phyloP scores from a whole-genome alignment of 2,888 invertebrate genomes.

The Muscina levida region DNA sequence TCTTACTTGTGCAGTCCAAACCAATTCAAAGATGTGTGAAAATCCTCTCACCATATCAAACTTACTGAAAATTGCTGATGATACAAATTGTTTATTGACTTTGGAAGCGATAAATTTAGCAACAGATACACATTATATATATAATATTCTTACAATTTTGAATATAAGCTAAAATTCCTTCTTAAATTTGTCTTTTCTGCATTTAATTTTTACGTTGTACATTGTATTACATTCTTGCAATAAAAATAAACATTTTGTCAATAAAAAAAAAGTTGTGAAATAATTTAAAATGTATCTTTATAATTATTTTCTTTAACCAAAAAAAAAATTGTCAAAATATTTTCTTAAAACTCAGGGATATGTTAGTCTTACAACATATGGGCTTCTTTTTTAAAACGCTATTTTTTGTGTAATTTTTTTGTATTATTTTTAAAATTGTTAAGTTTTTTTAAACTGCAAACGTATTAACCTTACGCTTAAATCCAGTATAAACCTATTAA shows the following conservation, averaged over 20 bases:
- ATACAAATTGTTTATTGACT: too few relatives aligned
- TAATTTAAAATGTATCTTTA: constrained; percentile 51
- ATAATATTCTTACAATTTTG: too few relatives aligned
- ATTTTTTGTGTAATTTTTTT: constrained; percentile 9
- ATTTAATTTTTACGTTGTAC: constrained; percentile 21
- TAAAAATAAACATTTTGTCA: constrained; percentile 49
- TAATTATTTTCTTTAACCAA: constrained; percentile 47
- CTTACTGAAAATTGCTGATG: too few relatives aligned
- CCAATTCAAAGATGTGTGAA: too few relatives aligned
- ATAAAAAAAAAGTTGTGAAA: constrained; percentile 44
- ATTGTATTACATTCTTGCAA: constrained; percentile 49
- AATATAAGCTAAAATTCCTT: too few relatives aligned
- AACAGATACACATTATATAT: too few relatives aligned
- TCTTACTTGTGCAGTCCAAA: too few relatives aligned
- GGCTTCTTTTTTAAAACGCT: constrained; percentile 11
- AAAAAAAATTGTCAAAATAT: constrained; percentile 63
- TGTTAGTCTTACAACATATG: constrained; percentile 23
- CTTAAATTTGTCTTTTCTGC: constrained; percentile 9
- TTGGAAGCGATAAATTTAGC: too few relatives aligned
- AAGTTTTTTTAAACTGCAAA: constrained; percentile 17
- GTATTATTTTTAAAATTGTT: constrained; percentile 35
- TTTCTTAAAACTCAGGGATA: constrained; percentile 48
- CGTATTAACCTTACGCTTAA: constrained; percentile 61
- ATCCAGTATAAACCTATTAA: constrained; percentile 64
- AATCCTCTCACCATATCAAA: too few relatives aligned